Conservation (phyloP, 2,888 invertebrate species). For the Conops quadrifasciatus region DNA sequence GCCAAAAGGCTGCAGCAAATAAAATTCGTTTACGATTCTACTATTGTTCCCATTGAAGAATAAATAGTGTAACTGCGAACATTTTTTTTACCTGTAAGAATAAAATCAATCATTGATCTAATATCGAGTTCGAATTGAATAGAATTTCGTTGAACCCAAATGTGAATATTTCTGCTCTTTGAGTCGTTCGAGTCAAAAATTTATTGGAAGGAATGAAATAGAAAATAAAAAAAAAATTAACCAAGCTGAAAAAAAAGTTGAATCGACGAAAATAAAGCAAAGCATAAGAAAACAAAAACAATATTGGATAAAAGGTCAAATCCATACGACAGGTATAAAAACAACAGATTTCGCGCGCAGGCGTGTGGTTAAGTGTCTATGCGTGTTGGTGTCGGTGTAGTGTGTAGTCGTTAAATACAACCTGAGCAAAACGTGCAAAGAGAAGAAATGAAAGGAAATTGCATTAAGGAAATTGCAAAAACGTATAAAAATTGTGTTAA, state of each 20-base stretch:
- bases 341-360: not conserved
- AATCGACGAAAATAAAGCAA: slow-evolving; percentile 22
- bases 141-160: slow-evolving; percentile 18
- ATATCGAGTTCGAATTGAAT: slow-evolving; percentile 26
- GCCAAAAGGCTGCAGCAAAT: no score
- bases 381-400: no score
- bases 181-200: slow-evolving; percentile 15
- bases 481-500: not conserved
- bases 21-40: not conserved
- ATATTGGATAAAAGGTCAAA: not conserved
- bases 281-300: not conserved
- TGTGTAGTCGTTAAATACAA: no score
- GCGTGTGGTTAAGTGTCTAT: no score
- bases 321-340: not conserved
- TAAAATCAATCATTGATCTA: slow-evolving; percentile 18
- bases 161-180: slow-evolving; percentile 11
- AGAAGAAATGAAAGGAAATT: not conserved
- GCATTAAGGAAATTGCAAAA: slow-evolving; percentile 10
- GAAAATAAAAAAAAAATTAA: slow-evolving; percentile 7
- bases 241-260: not conserved
- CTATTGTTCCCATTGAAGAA: not conserved
- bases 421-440: slow-evolving; percentile 4
- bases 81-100: not conserved
- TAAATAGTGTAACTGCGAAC: not conserved
- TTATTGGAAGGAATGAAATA: not conserved